Conservation (phyloP, 1,140 invertebrate species). For the Varroa destructor region DNA sequence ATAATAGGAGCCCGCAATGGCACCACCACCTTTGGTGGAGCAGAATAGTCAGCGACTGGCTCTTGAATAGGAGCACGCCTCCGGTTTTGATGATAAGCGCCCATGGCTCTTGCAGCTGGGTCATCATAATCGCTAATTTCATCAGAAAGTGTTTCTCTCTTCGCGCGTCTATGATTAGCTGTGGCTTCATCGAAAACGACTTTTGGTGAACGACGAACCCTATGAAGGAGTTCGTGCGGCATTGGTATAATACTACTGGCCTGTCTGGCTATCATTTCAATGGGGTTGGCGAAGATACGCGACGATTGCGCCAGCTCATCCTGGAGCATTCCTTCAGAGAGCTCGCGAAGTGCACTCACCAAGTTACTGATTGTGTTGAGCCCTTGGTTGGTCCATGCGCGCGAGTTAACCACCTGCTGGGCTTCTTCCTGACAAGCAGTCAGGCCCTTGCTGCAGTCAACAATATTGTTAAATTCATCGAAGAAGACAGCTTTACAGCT, state of each 20-base stretch:
- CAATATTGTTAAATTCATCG: slow-evolving; percentile 36
- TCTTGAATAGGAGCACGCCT: slow-evolving; percentile 1
- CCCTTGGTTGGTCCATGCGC: slow-evolving; percentile 33
- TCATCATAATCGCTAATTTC: slow-evolving; percentile 25
- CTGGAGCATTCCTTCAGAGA: no score
- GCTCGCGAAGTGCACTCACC: no score
- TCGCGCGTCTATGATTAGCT: not conserved
- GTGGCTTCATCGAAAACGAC: slow-evolving; percentile 3
- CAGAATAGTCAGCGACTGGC: slow-evolving; percentile 11
- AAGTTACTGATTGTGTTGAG: slow-evolving; percentile 16
- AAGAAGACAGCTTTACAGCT: slow-evolving; percentile 40
- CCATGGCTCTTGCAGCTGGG: slow-evolving; percentile 8
- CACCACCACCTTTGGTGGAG: slow-evolving; percentile 20
- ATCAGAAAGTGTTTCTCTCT: slow-evolving; percentile 17
- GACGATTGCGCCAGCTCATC: no score
- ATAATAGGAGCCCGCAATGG: slow-evolving; percentile 14
- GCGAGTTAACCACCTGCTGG: slow-evolving; percentile 37
- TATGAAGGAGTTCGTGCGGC: not conserved
- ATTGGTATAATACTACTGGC: not conserved
- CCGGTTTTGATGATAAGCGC: slow-evolving; percentile 16
- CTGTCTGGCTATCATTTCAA: no score
- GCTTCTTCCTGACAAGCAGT: slow-evolving; percentile 39
- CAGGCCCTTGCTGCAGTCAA: slow-evolving; percentile 40
- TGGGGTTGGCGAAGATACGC: no score
- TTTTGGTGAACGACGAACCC: not conserved